Evolutionary conservation across 2,888 invertebrate species (phyloP).

Genomic region (Aleiodes testaceus): DNA sequence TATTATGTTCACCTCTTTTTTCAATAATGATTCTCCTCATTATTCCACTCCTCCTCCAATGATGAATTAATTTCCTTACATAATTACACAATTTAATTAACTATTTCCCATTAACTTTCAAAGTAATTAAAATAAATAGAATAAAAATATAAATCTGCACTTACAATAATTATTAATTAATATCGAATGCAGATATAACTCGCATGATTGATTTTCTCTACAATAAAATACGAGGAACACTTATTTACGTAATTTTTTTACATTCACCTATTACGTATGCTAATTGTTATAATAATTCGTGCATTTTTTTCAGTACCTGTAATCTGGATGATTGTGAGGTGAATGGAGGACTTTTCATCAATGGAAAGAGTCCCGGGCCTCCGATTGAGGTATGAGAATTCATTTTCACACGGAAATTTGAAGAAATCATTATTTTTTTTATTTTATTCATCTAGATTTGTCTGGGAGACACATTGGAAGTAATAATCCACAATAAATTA

Average conservation of each 20-base stretch:
- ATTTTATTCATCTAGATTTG: constrained; percentile 54
- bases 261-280: not conserved
- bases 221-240: not conserved
- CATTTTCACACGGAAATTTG: not conserved
- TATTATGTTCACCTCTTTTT: too few species aligned
- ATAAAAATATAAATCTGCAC: too few species aligned
- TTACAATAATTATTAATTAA: not conserved
- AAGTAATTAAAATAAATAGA: too few species aligned
- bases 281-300: not conserved
- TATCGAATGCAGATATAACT: not conserved
- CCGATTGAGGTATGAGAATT: constrained; percentile 58
- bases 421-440: not conserved
- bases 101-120: too few species aligned
- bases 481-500: constrained; percentile 58
- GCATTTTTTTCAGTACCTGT: constrained; percentile 26
- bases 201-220: constrained; percentile 3
- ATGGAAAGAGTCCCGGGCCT: constrained; percentile 62
- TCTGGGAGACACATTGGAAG: constrained; percentile 59
- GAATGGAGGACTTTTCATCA: constrained; percentile 51
- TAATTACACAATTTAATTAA: too few species aligned
- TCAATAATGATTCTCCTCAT: too few species aligned
- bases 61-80: too few species aligned
- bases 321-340: constrained; percentile 23
- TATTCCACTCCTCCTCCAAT: too few species aligned
- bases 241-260: constrained; percentile 1